Conservation (phyloP, 2,113 vertebrate species). For the Cynopterus brachyotis region DNA sequence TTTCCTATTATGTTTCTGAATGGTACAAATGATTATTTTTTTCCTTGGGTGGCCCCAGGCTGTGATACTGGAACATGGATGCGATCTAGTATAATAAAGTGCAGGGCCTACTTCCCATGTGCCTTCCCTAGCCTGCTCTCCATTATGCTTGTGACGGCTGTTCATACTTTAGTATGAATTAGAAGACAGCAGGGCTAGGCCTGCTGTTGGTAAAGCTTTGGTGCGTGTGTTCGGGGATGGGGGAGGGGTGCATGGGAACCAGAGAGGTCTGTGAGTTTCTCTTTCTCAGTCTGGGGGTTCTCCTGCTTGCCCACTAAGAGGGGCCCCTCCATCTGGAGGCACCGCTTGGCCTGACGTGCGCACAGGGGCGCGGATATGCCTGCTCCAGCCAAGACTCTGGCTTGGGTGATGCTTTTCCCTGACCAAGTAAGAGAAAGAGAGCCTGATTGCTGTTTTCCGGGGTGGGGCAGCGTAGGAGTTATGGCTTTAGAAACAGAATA, state of each 20-base stretch:
- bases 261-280: background rate
- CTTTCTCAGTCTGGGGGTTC: background rate
- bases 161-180: conserved; percentile 6
- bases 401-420: background rate
- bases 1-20: conserved; percentile 40
- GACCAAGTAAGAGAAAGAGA: background rate
- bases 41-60: background rate
- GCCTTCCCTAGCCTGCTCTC: background rate
- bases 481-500: background rate
- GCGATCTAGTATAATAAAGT: background rate
- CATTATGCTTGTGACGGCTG: background rate
- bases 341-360: background rate
- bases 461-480: accelerated
- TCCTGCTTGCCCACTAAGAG: background rate
- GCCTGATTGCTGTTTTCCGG: background rate
- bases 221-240: background rate
- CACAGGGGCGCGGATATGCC: accelerated
- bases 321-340: background rate
- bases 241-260: accelerated
- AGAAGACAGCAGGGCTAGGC: background rate
- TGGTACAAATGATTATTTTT: background rate
- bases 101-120: background rate
- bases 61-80: background rate
- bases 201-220: background rate
- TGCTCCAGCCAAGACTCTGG: too few species aligned